These are phyloP conservation scores for Pimpla rufipes DNA, from an alignment of 2,888 invertebrate genomes.

Conservation along the genomic window DNA sequence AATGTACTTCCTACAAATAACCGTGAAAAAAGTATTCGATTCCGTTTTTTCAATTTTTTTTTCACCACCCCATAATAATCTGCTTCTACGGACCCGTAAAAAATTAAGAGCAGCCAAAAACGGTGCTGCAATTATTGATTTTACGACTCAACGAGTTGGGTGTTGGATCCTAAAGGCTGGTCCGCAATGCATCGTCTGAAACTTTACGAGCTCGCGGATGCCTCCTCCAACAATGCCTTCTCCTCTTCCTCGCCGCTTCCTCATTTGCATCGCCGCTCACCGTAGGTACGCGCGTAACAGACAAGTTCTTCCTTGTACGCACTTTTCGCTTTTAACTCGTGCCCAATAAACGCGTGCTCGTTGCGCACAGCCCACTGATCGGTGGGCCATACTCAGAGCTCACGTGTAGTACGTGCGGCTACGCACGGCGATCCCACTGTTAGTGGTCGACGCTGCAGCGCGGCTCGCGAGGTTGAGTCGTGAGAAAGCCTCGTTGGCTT, in stretches of 20 bases:
- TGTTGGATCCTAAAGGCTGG: not conserved
- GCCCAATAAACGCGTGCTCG: constrained; percentile 51
- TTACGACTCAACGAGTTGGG: constrained; percentile 1
- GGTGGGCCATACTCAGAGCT: not conserved
- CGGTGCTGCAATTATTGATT: not conserved
- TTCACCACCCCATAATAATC: no score
- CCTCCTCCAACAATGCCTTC: constrained; percentile 13
- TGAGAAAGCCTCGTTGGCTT: constrained; percentile 59
- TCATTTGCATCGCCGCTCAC: constrained; percentile 4
- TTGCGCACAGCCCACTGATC: not conserved
- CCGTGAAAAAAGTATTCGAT: no score
- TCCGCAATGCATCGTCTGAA: not conserved
- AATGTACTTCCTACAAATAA: no score
- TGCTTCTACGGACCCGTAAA: no score
- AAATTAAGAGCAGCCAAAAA: no score
- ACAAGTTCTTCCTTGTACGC: not conserved
- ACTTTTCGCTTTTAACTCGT: constrained; percentile 1
- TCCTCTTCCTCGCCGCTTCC: no score
- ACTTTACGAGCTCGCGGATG: not conserved
- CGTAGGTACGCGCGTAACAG: not conserved
- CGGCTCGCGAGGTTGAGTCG: constrained; percentile 35
- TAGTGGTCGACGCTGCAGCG: not conserved
- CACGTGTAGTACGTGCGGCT: not conserved
- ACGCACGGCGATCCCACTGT: not conserved
- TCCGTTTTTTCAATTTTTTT: no score